Evolutionary conservation across 2,113 vertebrate species (phyloP), one percentile per base, ranked within the genome.

Genomic region (Megaleporinus macrocephalus): DNA sequence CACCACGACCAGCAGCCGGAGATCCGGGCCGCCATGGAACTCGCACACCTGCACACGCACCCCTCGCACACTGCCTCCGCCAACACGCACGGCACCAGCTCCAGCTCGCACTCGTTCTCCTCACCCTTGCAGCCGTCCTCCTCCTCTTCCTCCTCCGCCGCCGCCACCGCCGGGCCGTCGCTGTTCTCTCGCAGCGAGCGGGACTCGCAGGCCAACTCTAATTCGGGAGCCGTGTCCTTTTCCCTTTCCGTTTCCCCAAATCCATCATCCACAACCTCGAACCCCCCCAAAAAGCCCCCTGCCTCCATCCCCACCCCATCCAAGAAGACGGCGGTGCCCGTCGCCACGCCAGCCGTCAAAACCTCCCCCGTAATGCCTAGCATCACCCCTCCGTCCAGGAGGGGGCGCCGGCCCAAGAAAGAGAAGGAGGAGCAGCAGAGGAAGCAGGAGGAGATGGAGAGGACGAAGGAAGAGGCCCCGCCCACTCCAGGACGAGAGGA

Each of bases 1-100:
- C 91, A 94, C 87, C 94, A 95, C 1, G 91, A 90, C 76, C 92
- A 92, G 84, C 93, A 95, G 85, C 93, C 92, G 0, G 92, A 95
- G 59, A 92, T 95, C 0, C 73, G 93, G 15, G 83, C 92, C 0
- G 93, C 94, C 72, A 93, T 94, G 93, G 94, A 95, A 86, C 87
- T 91, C 55, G 92, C 93, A 0, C 92, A 93, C 55, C 83, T 87
- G 24, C 89, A 88, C 77, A n/a, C 86, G 0, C 87, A 88, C 63
- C 57, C 12, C 41, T 1, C 70, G 16, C 44, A 33, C 62, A 0
- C 57, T 22, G 1, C 41, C n/a, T n/a, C n/a, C 33, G 5, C 47
- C 26, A 29, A 5, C 53, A 0, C 71, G 47, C 36, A 22, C 44
- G 3, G 47, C 6, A 61, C 57, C 10, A 26, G 24, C n/a, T 61